Evolutionary conservation across 2,797 vertebrate genomes (phyloP).

Genomic region (Micropoecilia bifurca): DNA sequence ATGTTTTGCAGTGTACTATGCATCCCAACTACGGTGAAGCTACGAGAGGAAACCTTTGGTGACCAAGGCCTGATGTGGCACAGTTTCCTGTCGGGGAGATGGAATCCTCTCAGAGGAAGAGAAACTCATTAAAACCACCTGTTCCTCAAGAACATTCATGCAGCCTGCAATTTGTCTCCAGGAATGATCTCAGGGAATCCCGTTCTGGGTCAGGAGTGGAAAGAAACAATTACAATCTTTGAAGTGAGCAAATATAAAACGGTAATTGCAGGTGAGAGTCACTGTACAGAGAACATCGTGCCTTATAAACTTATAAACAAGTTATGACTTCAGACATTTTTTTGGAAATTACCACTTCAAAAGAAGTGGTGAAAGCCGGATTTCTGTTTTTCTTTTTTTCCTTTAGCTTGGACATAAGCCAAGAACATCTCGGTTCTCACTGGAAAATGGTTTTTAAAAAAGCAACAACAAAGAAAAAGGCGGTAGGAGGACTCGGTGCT

Average conservation of each 20-base stretch:
- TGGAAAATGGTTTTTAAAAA: neutral
- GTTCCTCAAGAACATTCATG: conserved; percentile 46
- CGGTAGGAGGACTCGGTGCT: no score
- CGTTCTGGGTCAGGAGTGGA: neutral
- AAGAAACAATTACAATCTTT: neutral
- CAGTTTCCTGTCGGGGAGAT: neutral
- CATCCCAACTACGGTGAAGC: neutral
- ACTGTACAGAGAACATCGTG: neutral
- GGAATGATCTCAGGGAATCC: neutral
- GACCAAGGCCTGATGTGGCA: neutral
- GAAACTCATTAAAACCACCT: conserved; percentile 43
- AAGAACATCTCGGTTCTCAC: neutral
- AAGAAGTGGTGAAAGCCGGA: neutral
- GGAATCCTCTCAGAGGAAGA: neutral
- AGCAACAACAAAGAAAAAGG: neutral
- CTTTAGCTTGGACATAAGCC: neutral
- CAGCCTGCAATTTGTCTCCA: conserved; percentile 63
- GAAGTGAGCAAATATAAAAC: neutral
- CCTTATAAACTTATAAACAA: conserved; percentile 1
- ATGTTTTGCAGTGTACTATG: no score
- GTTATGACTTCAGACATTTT: neutral
- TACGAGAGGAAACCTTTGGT: neutral
- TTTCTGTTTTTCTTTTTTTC: neutral
- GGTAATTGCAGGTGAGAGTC: neutral
- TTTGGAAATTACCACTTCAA: neutral